These are phyloP conservation scores for Boulengeromyrus knoepffleri DNA, from an alignment of 2,113 vertebrate genomes.

Conservation along the genomic window DNA sequence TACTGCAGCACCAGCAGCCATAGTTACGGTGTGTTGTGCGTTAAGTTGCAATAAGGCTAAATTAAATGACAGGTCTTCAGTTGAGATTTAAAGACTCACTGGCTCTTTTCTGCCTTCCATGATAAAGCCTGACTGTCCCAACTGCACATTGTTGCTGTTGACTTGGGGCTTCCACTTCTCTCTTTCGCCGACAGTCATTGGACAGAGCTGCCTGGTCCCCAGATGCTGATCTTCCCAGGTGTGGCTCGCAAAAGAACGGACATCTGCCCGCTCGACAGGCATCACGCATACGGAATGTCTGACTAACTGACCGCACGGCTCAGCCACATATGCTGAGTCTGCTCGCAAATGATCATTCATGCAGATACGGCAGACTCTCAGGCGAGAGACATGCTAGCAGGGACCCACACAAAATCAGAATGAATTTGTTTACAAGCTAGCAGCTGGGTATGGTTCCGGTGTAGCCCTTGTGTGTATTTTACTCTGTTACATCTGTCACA, in stretches of 20 bases:
- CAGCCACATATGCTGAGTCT: conserved; percentile 24
- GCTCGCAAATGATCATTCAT: not conserved
- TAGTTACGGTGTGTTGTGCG: too few species aligned
- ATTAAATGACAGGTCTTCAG: too few species aligned
- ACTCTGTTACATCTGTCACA: not conserved
- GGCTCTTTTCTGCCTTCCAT: not conserved
- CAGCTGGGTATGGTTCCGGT: not conserved
- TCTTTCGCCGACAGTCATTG: conserved; percentile 33
- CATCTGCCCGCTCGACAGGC: conserved; percentile 38
- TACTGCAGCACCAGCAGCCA: too few species aligned
- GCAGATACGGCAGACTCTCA: not conserved
- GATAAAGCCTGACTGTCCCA: not conserved
- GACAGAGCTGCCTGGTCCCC: conserved; percentile 27
- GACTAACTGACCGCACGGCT: conserved; percentile 40
- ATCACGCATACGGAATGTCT: conserved; percentile 36
- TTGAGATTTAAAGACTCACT: not conserved
- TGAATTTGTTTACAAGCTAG: not conserved
- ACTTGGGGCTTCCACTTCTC: not conserved
- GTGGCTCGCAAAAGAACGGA: conserved; percentile 17
- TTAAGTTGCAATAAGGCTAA: too few species aligned
- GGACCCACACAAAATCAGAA: not conserved
- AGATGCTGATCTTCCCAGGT: conserved; percentile 35
- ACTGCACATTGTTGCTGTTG: not conserved
- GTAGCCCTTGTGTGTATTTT: not conserved
- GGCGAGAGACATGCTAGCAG: not conserved